Evolutionary conservation across 37 sponge, comb jelly and placozoan genomes (phyloP), one percentile per base, ranked within the genome.

Genomic region (Chondrilla cf. caribensis): DNA sequence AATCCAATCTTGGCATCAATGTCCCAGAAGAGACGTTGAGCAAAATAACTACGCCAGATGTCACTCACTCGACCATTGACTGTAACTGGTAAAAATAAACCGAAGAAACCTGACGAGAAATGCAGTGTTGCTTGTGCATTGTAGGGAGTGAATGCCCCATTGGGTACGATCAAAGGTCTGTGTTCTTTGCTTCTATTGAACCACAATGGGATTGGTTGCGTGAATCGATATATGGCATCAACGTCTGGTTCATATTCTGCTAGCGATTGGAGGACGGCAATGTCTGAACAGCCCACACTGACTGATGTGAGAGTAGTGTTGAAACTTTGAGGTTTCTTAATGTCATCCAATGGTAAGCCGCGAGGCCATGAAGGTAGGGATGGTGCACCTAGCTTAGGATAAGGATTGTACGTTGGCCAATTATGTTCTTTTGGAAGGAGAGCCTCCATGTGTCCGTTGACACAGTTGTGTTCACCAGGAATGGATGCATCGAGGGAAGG

Each of bases 231-330:
- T 21, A 89, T 89, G 40, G 89, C 89, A 67, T 89, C 89, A 40
- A 89, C 82, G 64, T 90, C 90, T 2, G 90, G 90, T 38, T 90
- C 76, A 26, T 70, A 35, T 24, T 90, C 84, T 3, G 90, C 90
- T 54, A 90, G 60, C 3, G 79, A 78, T 75, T 90, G 90, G 24
- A 76, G 79, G 21, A 90, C 76, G 32, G 58, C 85, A 15, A 89
- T 59, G 55, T 67, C 66, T 15, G 22, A 9, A 29, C 54, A 36
- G 17, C 25, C 33, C 29, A 79, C 35, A 0, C 35, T 68, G 17
- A 57, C 37, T 31, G 51, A 2, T 15, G 54, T 31, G 19, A 80
- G 68, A 42, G 81, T 31, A 33, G 81, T 58, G 62, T 86, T 54
- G 60, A 31, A 29, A 24, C 72, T 38, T 21, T 71, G 55, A 0